Evolutionary conservation across 2,888 invertebrate genomes (phyloP), one percentile per base, ranked within the genome.

Genomic region (Leucozona laternaria): DNA sequence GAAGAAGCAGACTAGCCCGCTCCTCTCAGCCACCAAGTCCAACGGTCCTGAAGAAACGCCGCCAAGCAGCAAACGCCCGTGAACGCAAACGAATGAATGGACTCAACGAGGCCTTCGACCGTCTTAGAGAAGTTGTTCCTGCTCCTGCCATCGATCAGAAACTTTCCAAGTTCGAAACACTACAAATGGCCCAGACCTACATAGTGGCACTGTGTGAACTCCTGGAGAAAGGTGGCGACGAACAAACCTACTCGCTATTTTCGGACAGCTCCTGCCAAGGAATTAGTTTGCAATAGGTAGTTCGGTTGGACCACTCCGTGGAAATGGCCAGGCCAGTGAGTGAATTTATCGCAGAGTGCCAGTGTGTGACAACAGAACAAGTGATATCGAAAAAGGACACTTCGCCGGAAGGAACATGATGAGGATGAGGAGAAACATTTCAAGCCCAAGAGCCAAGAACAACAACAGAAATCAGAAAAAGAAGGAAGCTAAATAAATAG

Each of bases 131-230:
- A 89, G 96, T 96, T 20, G 95, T 96, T 25, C 96, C 96, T 0
- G 95, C 95, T 6, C 93, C 96, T 11, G 95, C 95, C 4, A 94
- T 95, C 71, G 95, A 96, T 89, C 95, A 95, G 89, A 95, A 96
- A 91, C 92, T 96, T 45, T 96, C 96, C 88, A 96, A 96, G 92
- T 96, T 95, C 90, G 96, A 96, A 91, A 96, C 96, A 0, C 92
- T 96, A 34, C 96, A 96, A 93, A 96, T 96, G 96, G 96, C 96
- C 0, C 96, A 96, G 90, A 95, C 95, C 7, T 96, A 96, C 90
- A 96, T 96, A 75, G 92, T 94, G 7, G 95, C 96, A 0, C 91
- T 96, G 15, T 94, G 94, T 90, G 96, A 96, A 90, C 93, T 96
- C 50, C 93, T 96, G 68, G 93, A 94, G 79, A 91, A 93, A 55